Evolutionary conservation across 2,797 vertebrate species (phyloP).

Genomic region (Sebastes umbrosus): DNA sequence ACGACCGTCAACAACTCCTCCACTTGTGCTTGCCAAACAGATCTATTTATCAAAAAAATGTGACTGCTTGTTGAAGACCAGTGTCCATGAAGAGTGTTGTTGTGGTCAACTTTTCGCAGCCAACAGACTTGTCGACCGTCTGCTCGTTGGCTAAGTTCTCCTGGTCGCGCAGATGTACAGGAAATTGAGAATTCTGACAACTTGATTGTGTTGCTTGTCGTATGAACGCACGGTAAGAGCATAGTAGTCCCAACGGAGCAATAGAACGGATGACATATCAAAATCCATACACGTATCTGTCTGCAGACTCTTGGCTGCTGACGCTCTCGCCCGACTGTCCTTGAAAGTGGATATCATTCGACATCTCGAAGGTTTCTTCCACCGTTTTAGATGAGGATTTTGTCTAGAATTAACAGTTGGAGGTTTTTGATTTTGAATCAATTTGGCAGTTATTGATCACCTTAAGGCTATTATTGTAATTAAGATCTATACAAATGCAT

Average conservation of each 20-base stretch:
- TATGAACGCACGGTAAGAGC: neutral
- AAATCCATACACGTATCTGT: neutral
- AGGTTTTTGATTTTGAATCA: constrained; percentile 11
- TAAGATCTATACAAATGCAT: constrained; percentile 5
- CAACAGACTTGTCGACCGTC: constrained; percentile 34
- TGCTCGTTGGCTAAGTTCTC: constrained; percentile 16
- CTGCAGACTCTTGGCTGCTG: neutral
- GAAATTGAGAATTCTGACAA: constrained; percentile 35
- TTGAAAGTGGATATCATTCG: constrained; percentile 10
- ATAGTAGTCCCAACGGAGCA: neutral
- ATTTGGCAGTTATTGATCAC: neutral
- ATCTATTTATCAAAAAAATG: constrained; percentile 26
- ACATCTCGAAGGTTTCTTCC: neutral
- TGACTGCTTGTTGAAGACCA: constrained; percentile 16
- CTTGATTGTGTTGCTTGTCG: constrained; percentile 18
- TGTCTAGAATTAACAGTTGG: neutral
- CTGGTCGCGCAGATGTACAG: constrained; percentile 20
- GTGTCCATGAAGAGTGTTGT: constrained; percentile 2
- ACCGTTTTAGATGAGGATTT: neutral
- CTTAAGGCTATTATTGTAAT: constrained; percentile 14
- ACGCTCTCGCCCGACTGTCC: neutral
- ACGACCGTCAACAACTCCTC: constrained; percentile 8
- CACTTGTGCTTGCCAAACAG: neutral
- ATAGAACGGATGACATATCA: neutral
- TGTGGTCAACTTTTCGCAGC: constrained; percentile 31